Evolutionary conservation across 30 jellyfish, hydroid and myxozoan genomes (phyloP).

Genomic region (Aurelia sp.): DNA sequence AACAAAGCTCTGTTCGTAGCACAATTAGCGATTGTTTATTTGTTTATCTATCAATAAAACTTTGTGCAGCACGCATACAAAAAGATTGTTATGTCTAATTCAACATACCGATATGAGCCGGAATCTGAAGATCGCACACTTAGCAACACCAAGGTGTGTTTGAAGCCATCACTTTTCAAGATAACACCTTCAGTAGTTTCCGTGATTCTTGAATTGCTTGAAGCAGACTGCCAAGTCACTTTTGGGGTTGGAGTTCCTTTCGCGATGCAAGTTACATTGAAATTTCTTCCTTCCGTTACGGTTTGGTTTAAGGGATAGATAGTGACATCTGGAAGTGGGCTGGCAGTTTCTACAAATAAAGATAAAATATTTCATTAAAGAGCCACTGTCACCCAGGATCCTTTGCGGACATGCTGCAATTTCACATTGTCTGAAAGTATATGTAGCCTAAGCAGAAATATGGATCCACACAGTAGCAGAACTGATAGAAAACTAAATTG

Average conservation of each 20-base stretch:
- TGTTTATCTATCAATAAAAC: too few relatives aligned
- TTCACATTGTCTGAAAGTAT: too few relatives aligned
- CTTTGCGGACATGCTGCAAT: background rate
- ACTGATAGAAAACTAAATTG: background rate
- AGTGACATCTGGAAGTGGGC: slow-evolving; percentile 67
- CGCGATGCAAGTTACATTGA: slow-evolving; percentile 73
- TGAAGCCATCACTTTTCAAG: slow-evolving; percentile 29
- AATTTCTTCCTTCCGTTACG: slow-evolving; percentile 55
- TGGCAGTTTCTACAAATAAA: slow-evolving; percentile 53
- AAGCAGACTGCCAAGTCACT: slow-evolving; percentile 71
- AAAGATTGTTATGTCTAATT: too few relatives aligned
- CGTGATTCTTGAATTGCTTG: slow-evolving; percentile 64
- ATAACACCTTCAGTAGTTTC: slow-evolving; percentile 63
- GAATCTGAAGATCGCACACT: slow-evolving; percentile 54
- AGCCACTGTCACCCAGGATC: too few relatives aligned
- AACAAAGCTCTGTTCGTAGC: too few relatives aligned
- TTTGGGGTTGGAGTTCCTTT: slow-evolving; percentile 76
- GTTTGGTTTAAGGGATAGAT: slow-evolving; percentile 67
- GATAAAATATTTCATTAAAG: too few relatives aligned
- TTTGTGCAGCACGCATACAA: too few relatives aligned
- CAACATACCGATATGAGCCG: slow-evolving; percentile 77
- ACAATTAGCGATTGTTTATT: too few relatives aligned
- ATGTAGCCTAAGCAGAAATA: too few relatives aligned
- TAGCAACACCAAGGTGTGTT: slow-evolving; percentile 32
- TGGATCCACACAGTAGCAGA: background rate